Percentiles rank a stretch among this genome's conserved stretches.
These are phyloP conservation scores for Chunga burmeisteri DNA, from an alignment of 2,113 vertebrate species.

Conservation along the genomic window DNA sequence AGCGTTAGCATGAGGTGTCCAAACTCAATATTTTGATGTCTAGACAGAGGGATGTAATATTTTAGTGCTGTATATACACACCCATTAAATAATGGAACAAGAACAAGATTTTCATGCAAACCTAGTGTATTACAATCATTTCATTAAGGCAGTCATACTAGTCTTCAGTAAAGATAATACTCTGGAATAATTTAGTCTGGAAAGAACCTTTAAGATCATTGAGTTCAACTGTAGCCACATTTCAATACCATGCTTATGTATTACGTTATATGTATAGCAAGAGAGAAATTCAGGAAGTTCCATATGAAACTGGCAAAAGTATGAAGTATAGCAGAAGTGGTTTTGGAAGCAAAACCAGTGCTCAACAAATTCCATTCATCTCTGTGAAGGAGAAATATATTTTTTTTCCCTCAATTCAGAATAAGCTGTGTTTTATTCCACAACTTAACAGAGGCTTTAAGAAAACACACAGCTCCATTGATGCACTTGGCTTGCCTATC, in stretches of 20 bases:
- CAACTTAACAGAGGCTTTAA: background rate
- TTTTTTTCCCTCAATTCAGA: background rate
- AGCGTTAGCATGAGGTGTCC: background rate
- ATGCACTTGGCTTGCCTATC: background rate
- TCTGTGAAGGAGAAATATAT: background rate
- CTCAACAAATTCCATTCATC: background rate
- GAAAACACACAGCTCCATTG: slow-evolving; percentile 18
- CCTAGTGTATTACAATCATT: background rate
- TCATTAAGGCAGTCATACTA: background rate
- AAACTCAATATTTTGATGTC: background rate
- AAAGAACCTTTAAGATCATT: too few relatives aligned
- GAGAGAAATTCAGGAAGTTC: background rate
- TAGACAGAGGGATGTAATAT: background rate
- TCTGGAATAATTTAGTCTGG: background rate
- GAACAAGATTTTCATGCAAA: background rate
- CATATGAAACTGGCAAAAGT: background rate
- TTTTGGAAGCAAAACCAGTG: background rate
- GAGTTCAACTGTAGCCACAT: background rate
- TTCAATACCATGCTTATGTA: background rate
- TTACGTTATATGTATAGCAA: background rate
- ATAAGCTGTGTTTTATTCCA: slow-evolving; percentile 20
- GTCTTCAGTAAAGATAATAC: background rate
- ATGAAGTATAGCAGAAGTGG: background rate
- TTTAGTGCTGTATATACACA: background rate
- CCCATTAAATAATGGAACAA: background rate